Conservation (phyloP, 2,113 vertebrate species). For the Vulpes vulpes region DNA sequence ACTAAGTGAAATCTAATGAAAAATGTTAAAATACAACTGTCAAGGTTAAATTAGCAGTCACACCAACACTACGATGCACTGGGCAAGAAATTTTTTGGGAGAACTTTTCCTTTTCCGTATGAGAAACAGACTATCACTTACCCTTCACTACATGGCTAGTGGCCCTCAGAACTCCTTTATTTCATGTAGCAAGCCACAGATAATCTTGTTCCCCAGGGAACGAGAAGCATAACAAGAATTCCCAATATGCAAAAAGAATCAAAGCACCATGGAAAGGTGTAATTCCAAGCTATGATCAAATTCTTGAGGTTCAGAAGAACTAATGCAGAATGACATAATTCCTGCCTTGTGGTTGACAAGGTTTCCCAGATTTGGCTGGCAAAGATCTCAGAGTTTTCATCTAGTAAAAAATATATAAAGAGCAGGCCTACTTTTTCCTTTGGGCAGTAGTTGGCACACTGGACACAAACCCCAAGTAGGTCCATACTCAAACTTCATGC, state of each 20-base stretch:
- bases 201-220: slow-evolving; percentile 70
- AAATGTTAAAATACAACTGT: slow-evolving; percentile 26
- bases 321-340: slow-evolving; percentile 23
- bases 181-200: slow-evolving; percentile 78
- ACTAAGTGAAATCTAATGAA: neutral
- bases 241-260: slow-evolving; percentile 76
- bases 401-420: neutral
- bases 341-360: neutral
- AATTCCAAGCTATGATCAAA: slow-evolving; percentile 19
- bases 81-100: slow-evolving; percentile 7
- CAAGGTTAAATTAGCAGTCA: slow-evolving; percentile 41
- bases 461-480: slow-evolving; percentile 38
- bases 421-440: neutral
- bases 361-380: neutral
- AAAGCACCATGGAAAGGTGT: neutral
- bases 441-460: neutral
- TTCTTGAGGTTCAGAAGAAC: neutral
- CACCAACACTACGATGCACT: neutral
- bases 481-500: slow-evolving; percentile 12
- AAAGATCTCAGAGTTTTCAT: slow-evolving; percentile 48
- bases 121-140: slow-evolving; percentile 86
- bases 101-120: slow-evolving; percentile 70
- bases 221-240: slow-evolving; percentile 70
- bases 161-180: slow-evolving; percentile 82
- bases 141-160: slow-evolving; percentile 78